These are phyloP conservation scores for Poicephalus gulielmi DNA, from an alignment of 2,113 vertebrate species.

Conservation along the genomic window DNA sequence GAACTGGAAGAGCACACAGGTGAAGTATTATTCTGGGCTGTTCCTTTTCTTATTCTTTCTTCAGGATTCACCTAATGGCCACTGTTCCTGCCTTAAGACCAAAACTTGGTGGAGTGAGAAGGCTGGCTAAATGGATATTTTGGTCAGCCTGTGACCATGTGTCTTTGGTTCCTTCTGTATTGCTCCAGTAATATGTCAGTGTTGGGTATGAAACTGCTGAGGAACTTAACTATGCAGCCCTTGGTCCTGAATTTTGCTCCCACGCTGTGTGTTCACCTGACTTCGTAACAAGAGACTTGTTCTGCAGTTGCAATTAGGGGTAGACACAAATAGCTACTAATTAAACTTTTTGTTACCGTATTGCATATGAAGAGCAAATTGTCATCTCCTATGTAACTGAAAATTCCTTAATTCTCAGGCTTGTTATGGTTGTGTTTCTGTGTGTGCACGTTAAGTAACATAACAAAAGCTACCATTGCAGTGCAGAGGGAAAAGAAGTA, in stretches of 20 bases:
- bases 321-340: background rate
- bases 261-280: background rate
- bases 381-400: background rate
- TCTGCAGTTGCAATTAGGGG: background rate
- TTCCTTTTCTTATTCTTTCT: background rate
- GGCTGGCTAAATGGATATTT: background rate
- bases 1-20: background rate
- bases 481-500: background rate
- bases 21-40: background rate
- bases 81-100: background rate
- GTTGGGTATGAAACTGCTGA: background rate
- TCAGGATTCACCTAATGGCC: background rate
- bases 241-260: background rate
- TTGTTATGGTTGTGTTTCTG: background rate
- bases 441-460: background rate
- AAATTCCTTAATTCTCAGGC: background rate
- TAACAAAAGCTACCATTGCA: background rate
- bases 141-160: background rate
- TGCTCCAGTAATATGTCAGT: background rate
- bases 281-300: background rate
- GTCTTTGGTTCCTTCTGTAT: background rate
- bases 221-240: background rate
- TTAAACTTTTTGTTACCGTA: background rate
- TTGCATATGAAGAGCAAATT: background rate
- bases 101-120: rapidly evolving